Evolutionary conservation across 1,140 invertebrate species (phyloP).

Genomic region (Branchinecta lynchi): DNA sequence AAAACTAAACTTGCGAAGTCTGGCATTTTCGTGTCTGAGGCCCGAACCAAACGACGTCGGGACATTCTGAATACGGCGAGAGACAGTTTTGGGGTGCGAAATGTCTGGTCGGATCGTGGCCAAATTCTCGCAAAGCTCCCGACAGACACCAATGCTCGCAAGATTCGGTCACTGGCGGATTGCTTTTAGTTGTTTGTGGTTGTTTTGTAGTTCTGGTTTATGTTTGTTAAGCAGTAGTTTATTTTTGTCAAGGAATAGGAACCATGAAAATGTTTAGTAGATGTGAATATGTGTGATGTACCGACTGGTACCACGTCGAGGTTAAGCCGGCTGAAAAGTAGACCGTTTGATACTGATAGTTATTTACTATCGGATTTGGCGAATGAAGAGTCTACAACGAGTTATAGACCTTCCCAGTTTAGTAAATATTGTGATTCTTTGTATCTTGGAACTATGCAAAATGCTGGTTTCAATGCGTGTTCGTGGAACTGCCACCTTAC

Average conservation of each 20-base stretch:
- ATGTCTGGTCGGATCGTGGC: no score
- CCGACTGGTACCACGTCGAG: conserved; percentile 3
- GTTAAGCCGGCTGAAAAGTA: conserved; percentile 4
- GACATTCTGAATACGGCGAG: no score
- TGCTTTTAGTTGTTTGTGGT: no score
- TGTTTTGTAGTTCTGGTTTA: no score
- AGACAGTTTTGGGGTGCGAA: no score
- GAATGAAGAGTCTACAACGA: no score
- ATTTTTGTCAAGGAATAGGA: background rate
- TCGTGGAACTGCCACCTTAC: conserved; percentile 8
- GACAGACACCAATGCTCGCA: no score
- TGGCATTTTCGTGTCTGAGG: conserved; percentile 5
- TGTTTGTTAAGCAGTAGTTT: no score
- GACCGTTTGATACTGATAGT: conserved; percentile 1
- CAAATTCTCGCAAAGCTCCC: no score
- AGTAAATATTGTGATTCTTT: conserved; percentile 10
- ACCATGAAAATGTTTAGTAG: background rate
- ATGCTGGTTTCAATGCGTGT: conserved; percentile 8
- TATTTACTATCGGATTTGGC: no score
- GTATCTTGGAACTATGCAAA: conserved; percentile 6
- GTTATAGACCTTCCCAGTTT: conserved; percentile 6
- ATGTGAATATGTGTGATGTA: conserved; percentile 1
- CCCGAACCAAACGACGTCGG: background rate
- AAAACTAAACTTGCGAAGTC: conserved; percentile 6
- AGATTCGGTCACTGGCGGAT: no score